These are phyloP conservation scores for Pitangus sulphuratus DNA, from an alignment of 2,797 vertebrate species.

Conservation along the genomic window DNA sequence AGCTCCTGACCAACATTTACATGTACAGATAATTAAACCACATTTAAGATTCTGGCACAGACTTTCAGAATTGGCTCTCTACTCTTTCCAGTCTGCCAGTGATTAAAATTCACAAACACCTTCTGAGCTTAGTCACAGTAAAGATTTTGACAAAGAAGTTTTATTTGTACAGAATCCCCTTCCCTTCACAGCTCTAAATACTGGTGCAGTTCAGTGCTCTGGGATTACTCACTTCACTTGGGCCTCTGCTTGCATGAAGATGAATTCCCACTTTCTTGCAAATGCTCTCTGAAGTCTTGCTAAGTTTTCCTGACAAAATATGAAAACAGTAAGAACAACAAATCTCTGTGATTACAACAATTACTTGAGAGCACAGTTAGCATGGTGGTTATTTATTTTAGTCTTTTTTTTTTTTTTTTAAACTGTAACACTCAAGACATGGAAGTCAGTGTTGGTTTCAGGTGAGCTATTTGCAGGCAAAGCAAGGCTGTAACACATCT, in stretches of 20 bases:
- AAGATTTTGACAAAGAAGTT: background rate
- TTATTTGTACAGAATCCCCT: background rate
- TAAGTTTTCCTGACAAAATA: constrained; percentile 89
- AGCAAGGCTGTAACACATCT: background rate
- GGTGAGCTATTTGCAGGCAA: background rate
- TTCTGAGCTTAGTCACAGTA: background rate
- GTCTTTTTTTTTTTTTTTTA: background rate
- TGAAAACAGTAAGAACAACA: constrained; percentile 49
- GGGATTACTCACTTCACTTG: constrained; percentile 93
- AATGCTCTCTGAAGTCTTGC: constrained; percentile 94
- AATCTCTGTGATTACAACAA: background rate
- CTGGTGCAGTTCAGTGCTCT: background rate
- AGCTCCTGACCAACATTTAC: background rate
- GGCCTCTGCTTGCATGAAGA: constrained; percentile 98
- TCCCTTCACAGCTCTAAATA: background rate
- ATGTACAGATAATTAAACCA: background rate
- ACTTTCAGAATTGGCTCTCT: background rate
- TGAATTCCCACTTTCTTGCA: constrained; percentile 97
- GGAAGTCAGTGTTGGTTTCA: background rate
- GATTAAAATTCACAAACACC: constrained; percentile 6
- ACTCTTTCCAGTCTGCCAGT: background rate
- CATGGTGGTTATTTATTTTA: background rate
- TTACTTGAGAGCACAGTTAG: background rate
- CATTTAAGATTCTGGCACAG: background rate
- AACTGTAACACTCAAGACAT: background rate